phyloP scores from a whole-genome alignment of 2,113 vertebrate species.

The Hucho hucho region DNA sequence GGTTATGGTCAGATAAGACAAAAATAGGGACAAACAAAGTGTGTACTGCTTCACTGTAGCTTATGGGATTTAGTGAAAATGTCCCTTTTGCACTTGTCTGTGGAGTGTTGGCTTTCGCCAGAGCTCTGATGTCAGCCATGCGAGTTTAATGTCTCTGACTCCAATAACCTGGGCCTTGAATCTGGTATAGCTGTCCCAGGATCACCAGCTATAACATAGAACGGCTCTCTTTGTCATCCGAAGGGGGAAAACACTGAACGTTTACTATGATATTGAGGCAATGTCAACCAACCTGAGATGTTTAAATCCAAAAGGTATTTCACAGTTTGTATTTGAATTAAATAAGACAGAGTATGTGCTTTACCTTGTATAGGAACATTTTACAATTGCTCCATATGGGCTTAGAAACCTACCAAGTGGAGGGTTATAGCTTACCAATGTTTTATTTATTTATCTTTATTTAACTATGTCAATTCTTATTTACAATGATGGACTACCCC shows the following conservation, averaged over 20 bases:
- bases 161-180: constrained; percentile 16
- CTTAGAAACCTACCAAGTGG: neutral
- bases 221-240: constrained; percentile 14
- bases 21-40: too few relatives aligned
- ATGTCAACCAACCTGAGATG: neutral
- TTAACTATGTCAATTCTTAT: too few relatives aligned
- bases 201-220: constrained; percentile 18
- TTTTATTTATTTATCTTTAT: too few relatives aligned
- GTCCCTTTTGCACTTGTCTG: too few relatives aligned
- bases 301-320: neutral
- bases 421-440: neutral
- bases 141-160: constrained; percentile 11
- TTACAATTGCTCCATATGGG: too few relatives aligned
- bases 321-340: neutral
- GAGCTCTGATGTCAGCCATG: neutral
- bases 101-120: too few relatives aligned
- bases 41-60: too few relatives aligned
- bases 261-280: neutral
- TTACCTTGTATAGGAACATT: too few relatives aligned
- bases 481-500: too few relatives aligned
- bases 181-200: constrained; percentile 41
- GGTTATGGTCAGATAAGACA: too few relatives aligned
- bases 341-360: too few relatives aligned
- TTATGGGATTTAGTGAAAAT: too few relatives aligned
- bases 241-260: neutral